Base-by-base conservation (phyloP, 1,140 invertebrate genomes). In the Cecropterus lyciades region DNA sequence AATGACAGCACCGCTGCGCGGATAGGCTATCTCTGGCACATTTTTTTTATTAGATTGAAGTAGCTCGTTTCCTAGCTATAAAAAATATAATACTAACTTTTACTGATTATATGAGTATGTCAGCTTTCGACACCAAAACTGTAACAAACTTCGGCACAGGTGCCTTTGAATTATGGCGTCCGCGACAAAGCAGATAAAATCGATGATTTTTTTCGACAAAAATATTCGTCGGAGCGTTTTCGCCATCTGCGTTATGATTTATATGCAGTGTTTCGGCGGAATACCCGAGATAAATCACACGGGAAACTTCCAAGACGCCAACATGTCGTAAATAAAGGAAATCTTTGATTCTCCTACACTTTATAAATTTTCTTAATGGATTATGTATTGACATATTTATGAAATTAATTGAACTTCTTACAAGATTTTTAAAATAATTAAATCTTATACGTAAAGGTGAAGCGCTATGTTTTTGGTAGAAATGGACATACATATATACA, bases 181-280 rank as follows among this genome's bases (percentile, higher is more conserved):
- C 51, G 9, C 27, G 37, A 15, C 40, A 51, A 53, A 51, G 20
- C 30, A 24, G 13, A n/a, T 45, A 30, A 40, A 56, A 69, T 69
- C 27, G 14, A 42, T 15, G 16, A 62, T 56, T 37, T 64, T 57
- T 48, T 62, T 10, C 49, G 65, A 65, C 53, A 51, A 74, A 71
- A 71, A 70, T 69, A 69, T 71, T 62, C 43, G 60, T 75, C 62
- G 65, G 68, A 72, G 66, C 73, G 69, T 80, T 84, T 72, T 63
- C 69, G 65, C 74, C 84, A 86, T 84, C 81, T 86, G 84, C 71
- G 80, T 70, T 81, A 75, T 86, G 82, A 86, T 86, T 86, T 86
- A 86, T 84, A 72, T 70, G 68, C 72, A 63, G 67, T 81, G 80
- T 83, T 81, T 80, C 77, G 78, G 75, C 74, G 78, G 72, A 76